These are phyloP conservation scores for Polydrusus pterygomalis DNA, from an alignment of 2,888 invertebrate genomes.

Conservation along the genomic window DNA sequence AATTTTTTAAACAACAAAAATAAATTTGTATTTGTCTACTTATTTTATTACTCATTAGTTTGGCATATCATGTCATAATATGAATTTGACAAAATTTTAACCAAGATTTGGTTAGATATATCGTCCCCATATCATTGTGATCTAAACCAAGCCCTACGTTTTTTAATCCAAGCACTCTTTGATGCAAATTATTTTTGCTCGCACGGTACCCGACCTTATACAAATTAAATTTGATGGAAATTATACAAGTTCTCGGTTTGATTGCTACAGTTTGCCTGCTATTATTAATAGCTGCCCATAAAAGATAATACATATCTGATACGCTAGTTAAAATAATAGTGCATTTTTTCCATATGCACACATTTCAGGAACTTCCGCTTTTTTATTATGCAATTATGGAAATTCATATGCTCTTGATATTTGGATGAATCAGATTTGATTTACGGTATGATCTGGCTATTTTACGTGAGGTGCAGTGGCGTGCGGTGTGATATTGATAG, in stretches of 20 bases:
- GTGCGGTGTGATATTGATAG: too few species aligned
- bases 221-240: conserved; percentile 23
- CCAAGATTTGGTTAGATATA: too few species aligned
- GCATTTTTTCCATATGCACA: conserved; percentile 18
- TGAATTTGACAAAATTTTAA: too few species aligned
- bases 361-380: conserved; percentile 42
- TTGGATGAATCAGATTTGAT: conserved; percentile 9
- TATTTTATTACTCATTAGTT: too few species aligned
- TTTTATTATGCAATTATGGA: conserved; percentile 29
- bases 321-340: conserved; percentile 37
- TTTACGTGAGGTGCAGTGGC: not conserved
- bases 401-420: conserved; percentile 19
- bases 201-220: too few species aligned
- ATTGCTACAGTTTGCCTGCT: conserved; percentile 24
- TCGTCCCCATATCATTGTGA: too few species aligned
- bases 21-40: too few species aligned
- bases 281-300: conserved; percentile 21
- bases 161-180: too few species aligned
- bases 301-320: conserved; percentile 26
- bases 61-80: too few species aligned
- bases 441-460: not conserved
- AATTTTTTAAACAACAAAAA: too few species aligned
- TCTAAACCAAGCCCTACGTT: too few species aligned
- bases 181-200: conserved; percentile 29
- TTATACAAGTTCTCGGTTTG: conserved; percentile 27